Evolutionary conservation across 2,113 vertebrate genomes (phyloP), one percentile per base, ranked within the genome.

Genomic region (Dromiciops gliroides): DNA sequence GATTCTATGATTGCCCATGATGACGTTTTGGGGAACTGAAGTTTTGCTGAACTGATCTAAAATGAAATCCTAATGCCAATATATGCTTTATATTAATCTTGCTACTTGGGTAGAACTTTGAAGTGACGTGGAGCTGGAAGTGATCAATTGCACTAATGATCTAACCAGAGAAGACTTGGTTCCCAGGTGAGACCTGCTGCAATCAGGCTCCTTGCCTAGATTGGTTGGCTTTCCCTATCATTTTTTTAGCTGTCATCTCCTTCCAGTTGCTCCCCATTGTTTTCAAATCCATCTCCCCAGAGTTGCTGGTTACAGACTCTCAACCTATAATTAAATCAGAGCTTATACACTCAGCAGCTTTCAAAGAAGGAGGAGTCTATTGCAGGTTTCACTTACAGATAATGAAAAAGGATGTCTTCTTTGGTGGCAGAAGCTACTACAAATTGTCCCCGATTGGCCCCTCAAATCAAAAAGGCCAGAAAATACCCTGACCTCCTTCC

Each of bases 401-500:
- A 96, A 95, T 92, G 51, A 95, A 92, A 96, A 94, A 94, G 60
- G 52, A 51, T 95, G 37, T 95, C 94, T 94, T 83, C 94, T 89
- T 47, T 50, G 53, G 93, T 52, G 92, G 93, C 48, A 53, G 31
- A 60, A 94, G 67, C 51, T 24, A 14, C 90, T 95, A 89, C 19
- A 92, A 75, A 93, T 67, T 56, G 50, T 50, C 47, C 89, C 1
- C 0, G 2, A 47, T 25, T 0, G 0, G 5, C 9, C 22, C 4
- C 50, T 90, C n/a, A 53, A 44, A 44, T 94, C 83, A 92, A 25
- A 90, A 50, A 44, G 53, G 48, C 89, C 25, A 37, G 31, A 44
- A 67, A 44, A 93, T 31, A 83, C 2, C 12, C 31, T 4, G 37
- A 90, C 3, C 1, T 25, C 91, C 75, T 89, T 47, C 7, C 75